phyloP scores from a whole-genome alignment of 2,888 invertebrate species.

The Dascillus cervinus region DNA sequence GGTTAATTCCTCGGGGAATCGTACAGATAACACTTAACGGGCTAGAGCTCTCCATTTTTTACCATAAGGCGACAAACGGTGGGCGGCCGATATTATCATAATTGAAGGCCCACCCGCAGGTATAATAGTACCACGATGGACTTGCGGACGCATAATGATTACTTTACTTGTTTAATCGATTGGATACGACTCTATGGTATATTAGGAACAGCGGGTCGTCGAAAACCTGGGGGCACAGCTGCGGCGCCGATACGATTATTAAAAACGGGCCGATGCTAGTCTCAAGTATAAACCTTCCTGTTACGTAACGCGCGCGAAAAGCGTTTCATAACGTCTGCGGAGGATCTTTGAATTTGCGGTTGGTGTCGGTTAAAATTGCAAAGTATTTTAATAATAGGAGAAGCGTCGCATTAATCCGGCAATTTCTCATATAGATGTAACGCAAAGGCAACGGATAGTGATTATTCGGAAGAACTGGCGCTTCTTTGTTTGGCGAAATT shows the following conservation, averaged over 20 bases:
- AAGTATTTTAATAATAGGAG: no score
- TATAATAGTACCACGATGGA: slow-evolving; percentile 23
- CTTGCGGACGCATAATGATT: slow-evolving; percentile 28
- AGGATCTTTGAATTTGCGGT: no score
- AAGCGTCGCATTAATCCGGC: no score
- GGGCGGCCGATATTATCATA: slow-evolving; percentile 10
- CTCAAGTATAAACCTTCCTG: slow-evolving; percentile 8
- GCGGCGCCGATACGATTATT: slow-evolving; percentile 25
- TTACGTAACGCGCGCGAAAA: slow-evolving; percentile 5
- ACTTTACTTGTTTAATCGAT: slow-evolving; percentile 33
- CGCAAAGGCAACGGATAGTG: no score
- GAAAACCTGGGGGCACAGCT: slow-evolving; percentile 23
- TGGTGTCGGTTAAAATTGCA: no score
- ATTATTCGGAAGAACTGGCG: no score
- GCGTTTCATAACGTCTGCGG: slow-evolving; percentile 6
- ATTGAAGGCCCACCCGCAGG: slow-evolving; percentile 25
- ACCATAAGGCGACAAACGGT: slow-evolving; percentile 3
- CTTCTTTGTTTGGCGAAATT: no score
- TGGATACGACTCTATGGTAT: slow-evolving; percentile 27
- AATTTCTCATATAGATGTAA: no score
- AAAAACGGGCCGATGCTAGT: slow-evolving; percentile 22
- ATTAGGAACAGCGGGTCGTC: slow-evolving; percentile 25
- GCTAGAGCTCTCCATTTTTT: no score
- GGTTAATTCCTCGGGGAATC: slow-evolving; percentile 31
- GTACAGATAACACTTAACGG: slow-evolving; percentile 31